Base-by-base conservation (phyloP, 2,888 invertebrate species). In the Metallyticus violacea region DNA sequence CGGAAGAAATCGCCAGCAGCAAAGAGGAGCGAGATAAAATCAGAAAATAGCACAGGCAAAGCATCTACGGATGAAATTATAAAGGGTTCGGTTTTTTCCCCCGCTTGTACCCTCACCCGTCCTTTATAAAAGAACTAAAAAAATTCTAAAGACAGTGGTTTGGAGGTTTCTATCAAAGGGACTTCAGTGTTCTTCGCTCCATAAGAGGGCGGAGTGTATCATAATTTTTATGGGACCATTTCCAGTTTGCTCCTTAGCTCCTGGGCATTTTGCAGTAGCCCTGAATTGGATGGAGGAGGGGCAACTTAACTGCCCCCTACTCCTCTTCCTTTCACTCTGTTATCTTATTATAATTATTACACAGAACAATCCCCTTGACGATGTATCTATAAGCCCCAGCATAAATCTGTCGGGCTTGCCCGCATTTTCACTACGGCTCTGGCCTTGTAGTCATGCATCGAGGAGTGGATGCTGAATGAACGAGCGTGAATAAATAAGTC, bases 211-310 rank as follows among this genome's bases (percentile, higher is more conserved):
- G 86, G 86, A 30, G 82, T 79, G 26, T 79, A 83, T 79, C 86
- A 83, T 86, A 81, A 86, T 86, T 82, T 86, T 86, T 86, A 86
- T 83, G 86, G 82, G 79, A 85, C 85, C n/a, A 79, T 85, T 79
- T 85, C 79, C 62, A 85, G 30, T 79, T 85, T 85, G 77, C 62
- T 40, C 22, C 76, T 27, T 86, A 82, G 86, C 86, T 83, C 26
- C 81, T 76, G 86, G 86, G 86, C 83, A 86, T 86, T 86, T 86
- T 82, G 82, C 86, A 86, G 86, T 86, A 86, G 86, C 86, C 40
- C 76, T 76, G 76, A 82, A 79, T 79, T 82, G 86, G 86, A 27
- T 30, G 62, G n/a, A 77, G 83, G 87, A 79, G 87, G 80, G 28
- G 88, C 79, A 82, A 85, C 85, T 81, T 30, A 29, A 80, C 30